Evolutionary conservation across 2,113 vertebrate genomes (phyloP).

Genomic region (Corapipo altera): DNA sequence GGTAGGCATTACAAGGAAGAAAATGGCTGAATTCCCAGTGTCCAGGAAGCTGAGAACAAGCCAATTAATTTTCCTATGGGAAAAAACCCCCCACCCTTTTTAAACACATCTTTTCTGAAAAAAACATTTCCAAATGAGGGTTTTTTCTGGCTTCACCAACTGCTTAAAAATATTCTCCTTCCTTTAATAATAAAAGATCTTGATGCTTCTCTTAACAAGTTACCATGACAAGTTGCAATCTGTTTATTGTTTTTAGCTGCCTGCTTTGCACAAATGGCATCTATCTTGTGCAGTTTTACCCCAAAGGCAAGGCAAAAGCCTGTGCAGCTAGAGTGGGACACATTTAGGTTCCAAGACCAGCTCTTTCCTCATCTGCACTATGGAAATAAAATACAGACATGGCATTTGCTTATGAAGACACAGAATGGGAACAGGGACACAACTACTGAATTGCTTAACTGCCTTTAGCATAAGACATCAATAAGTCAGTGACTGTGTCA

Average conservation of each 20-base stretch:
- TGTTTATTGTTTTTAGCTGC: neutral
- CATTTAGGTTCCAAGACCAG: neutral
- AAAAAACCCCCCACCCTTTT: neutral
- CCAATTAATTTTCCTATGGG: neutral
- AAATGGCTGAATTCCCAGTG: neutral
- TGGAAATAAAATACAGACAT: neutral
- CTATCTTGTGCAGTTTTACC: neutral
- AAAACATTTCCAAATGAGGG: neutral
- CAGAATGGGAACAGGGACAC: neutral
- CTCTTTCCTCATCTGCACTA: neutral
- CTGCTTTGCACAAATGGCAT: neutral
- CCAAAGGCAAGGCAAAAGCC: neutral
- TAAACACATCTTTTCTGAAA: neutral
- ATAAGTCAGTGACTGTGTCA: neutral
- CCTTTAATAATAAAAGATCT: neutral
- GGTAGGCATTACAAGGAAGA: neutral
- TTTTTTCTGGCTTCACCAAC: neutral
- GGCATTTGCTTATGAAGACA: neutral
- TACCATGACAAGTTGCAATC: neutral
- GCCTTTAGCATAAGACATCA: neutral
- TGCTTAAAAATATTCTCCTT: neutral
- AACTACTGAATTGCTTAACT: neutral
- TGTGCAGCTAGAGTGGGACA: neutral
- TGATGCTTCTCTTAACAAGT: neutral
- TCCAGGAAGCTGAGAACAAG: neutral